phyloP scores from a whole-genome alignment of 1,140 invertebrate genomes.

The Lethrus apterus region DNA sequence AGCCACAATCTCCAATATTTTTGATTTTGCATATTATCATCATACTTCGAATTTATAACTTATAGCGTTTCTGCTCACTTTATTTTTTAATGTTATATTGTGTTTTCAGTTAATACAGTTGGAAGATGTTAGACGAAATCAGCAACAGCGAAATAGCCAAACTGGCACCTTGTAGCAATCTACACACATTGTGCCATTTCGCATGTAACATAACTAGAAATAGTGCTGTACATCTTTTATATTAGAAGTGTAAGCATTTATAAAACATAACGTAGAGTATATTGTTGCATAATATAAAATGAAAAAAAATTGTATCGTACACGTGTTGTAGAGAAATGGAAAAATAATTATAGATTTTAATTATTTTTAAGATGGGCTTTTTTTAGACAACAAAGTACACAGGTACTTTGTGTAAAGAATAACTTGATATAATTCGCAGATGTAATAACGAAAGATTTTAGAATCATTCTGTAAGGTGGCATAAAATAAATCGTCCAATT shows the following conservation, averaged over 20 bases:
- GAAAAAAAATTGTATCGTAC: neutral
- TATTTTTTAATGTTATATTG: too few species aligned
- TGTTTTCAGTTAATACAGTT: conserved; percentile 53
- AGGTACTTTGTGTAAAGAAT: too few species aligned
- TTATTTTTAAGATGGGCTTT: too few species aligned
- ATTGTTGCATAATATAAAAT: neutral
- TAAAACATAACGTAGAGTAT: neutral
- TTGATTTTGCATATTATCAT: too few species aligned
- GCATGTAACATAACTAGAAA: neutral
- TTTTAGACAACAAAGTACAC: too few species aligned
- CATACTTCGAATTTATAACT: too few species aligned
- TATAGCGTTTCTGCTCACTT: too few species aligned
- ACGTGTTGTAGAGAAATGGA: neutral
- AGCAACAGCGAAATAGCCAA: conserved; percentile 28
- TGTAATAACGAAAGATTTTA: too few species aligned
- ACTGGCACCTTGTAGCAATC: conserved; percentile 29
- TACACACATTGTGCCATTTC: neutral
- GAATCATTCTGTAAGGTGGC: too few species aligned
- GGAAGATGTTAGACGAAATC: conserved; percentile 47
- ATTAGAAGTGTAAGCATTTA: neutral
- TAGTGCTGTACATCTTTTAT: conserved; percentile 3
- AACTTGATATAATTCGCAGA: too few species aligned
- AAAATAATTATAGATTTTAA: neutral
- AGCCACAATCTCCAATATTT: too few species aligned
- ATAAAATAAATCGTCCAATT: too few species aligned